Percentiles rank a stretch among this genome's conserved stretches.
phyloP scores from a whole-genome alignment of 1,140 invertebrate genomes.

The Drosophila lowei region DNA sequence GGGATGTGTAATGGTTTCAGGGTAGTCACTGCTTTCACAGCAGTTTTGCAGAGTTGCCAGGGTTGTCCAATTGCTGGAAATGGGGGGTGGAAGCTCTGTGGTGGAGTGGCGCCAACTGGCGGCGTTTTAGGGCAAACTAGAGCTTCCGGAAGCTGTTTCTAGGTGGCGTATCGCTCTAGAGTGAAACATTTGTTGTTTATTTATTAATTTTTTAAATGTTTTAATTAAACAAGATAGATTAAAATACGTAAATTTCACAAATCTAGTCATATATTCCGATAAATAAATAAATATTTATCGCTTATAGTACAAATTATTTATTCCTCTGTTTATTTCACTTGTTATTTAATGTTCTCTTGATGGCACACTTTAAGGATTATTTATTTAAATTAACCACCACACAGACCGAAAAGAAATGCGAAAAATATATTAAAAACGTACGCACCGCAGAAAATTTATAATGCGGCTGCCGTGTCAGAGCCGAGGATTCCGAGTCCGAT shows the following conservation, averaged over 20 bases:
- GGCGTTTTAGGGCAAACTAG: neutral
- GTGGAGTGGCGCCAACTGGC: constrained; percentile 9
- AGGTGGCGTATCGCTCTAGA: neutral
- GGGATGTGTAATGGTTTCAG: constrained; percentile 26
- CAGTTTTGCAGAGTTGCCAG: constrained; percentile 24
- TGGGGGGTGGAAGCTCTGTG: constrained; percentile 18
- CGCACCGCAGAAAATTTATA: constrained; percentile 74
- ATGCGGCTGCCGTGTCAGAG: constrained; percentile 60
- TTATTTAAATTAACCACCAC: constrained; percentile 78
- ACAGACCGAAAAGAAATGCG: constrained; percentile 31
- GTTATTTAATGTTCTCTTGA: constrained; percentile 17
- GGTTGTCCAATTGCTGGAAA: neutral
- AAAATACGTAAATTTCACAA: too few species aligned
- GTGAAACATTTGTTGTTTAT: neutral
- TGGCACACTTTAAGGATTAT: constrained; percentile 75
- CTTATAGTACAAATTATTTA: neutral
- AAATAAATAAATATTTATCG: neutral
- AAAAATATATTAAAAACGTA: constrained; percentile 50
- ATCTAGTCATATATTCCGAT: too few species aligned
- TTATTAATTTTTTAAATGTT: too few species aligned
- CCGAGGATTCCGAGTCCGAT: constrained; percentile 35
- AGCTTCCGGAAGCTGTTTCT: neutral
- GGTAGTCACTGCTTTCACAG: constrained; percentile 13
- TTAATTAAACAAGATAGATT: too few species aligned
- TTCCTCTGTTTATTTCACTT: constrained; percentile 8